These are phyloP conservation scores for Clarias batrachus DNA, from an alignment of 2,113 vertebrate species.

Conservation along the genomic window DNA sequence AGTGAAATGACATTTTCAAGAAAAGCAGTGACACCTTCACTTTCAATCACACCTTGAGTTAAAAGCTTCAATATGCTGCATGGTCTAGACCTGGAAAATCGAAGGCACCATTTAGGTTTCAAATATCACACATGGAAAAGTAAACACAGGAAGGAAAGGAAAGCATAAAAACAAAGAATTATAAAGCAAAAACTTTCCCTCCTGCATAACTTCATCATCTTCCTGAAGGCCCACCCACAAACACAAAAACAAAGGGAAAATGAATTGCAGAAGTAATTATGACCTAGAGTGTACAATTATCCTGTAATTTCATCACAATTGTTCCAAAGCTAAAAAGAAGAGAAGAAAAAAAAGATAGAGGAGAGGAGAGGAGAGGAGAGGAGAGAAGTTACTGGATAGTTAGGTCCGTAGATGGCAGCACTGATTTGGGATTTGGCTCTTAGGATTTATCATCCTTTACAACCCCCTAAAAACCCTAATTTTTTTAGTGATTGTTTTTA, in stretches of 20 bases:
- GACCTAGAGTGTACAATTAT: constrained; percentile 57
- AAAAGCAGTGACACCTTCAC: constrained; percentile 18
- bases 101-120: constrained; percentile 48
- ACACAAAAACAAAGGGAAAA: constrained; percentile 41
- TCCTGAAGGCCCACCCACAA: constrained; percentile 61
- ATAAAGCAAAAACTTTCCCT: constrained; percentile 44
- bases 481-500: not conserved
- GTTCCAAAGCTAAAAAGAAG: constrained; percentile 42
- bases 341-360: constrained; percentile 32
- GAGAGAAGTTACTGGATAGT: not conserved
- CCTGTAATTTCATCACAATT: constrained; percentile 63
- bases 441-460: constrained; percentile 27
- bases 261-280: constrained; percentile 64
- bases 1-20: not conserved
- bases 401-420: constrained; percentile 79
- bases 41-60: constrained; percentile 43
- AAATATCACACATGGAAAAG: constrained; percentile 53
- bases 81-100: constrained; percentile 47
- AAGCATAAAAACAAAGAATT: constrained; percentile 49
- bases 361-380: constrained; percentile 12
- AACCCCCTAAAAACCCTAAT: not conserved
- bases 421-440: constrained; percentile 59
- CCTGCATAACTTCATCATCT: constrained; percentile 63
- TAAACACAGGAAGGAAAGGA: constrained; percentile 49
- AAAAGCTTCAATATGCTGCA: constrained; percentile 60